phyloP scores from a whole-genome alignment of 2,888 invertebrate genomes.

The Calameuta idolon region DNA sequence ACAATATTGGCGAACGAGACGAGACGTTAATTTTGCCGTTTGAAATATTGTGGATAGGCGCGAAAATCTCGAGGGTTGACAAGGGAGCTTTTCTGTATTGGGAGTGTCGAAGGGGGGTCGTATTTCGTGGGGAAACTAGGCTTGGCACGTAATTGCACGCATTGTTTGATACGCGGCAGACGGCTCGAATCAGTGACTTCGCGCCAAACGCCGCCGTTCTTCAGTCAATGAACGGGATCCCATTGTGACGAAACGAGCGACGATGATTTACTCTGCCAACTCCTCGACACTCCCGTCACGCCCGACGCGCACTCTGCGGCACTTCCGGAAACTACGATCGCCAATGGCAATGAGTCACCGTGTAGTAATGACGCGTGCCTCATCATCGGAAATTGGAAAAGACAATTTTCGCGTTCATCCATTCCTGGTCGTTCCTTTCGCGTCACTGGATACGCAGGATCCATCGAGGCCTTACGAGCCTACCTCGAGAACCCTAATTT shows the following conservation, averaged over 20 bases:
- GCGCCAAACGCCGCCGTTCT: conserved; percentile 16
- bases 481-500: neutral
- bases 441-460: neutral
- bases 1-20: conserved; percentile 65
- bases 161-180: conserved; percentile 62
- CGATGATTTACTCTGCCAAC: conserved; percentile 43
- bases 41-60: conserved; percentile 57
- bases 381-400: conserved; percentile 39
- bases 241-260: conserved; percentile 31
- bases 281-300: neutral
- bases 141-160: conserved; percentile 61
- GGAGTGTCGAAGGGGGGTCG: neutral
- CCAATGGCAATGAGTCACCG: conserved; percentile 38
- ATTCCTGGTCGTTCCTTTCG: neutral
- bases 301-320: conserved; percentile 21
- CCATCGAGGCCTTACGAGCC: neutral
- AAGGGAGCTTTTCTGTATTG: conserved; percentile 19
- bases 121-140: conserved; percentile 26
- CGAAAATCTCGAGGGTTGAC: conserved; percentile 38
- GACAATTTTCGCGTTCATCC: conserved; percentile 24
- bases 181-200: conserved; percentile 44
- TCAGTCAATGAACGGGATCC: conserved; percentile 19
- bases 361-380: conserved; percentile 51
- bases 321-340: conserved; percentile 18
- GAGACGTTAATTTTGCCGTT: conserved; percentile 53